These are phyloP conservation scores for Cacoxenus indagator DNA, from an alignment of 2,888 invertebrate genomes.

Conservation along the genomic window DNA sequence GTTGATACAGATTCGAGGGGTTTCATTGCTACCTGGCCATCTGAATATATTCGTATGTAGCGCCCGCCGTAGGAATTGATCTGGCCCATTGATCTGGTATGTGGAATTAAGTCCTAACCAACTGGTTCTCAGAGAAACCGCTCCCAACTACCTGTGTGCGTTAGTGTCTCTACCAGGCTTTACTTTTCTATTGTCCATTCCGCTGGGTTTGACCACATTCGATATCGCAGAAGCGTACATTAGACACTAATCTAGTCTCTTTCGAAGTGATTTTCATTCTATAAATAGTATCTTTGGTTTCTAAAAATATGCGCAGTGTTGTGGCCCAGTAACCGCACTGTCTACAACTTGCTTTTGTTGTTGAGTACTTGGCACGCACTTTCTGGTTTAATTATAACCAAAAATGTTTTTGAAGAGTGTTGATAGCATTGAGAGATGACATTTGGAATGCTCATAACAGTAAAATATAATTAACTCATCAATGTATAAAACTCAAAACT, in stretches of 20 bases:
- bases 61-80: no score
- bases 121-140: no score
- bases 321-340: slow-evolving; percentile 7
- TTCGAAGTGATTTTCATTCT: slow-evolving; percentile 37
- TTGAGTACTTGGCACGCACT: slow-evolving; percentile 7
- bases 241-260: slow-evolving; percentile 58
- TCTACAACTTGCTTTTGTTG: slow-evolving; percentile 4
- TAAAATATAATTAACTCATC: not conserved
- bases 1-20: no score
- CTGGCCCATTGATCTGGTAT: no score
- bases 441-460: not conserved
- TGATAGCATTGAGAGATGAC: not conserved
- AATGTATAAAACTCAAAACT: not conserved
- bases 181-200: no score
- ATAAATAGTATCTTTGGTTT: not conserved
- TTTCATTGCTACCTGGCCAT: no score
- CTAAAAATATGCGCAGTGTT: slow-evolving; percentile 7
- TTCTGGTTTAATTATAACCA: slow-evolving; percentile 10
- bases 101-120: no score
- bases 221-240: slow-evolving; percentile 34
- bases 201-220: not conserved
- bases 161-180: no score
- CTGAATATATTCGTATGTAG: no score
- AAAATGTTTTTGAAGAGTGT: not conserved
- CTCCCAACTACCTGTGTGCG: no score